Conservation (phyloP, 1,140 invertebrate species). For the Aricia agestis region DNA sequence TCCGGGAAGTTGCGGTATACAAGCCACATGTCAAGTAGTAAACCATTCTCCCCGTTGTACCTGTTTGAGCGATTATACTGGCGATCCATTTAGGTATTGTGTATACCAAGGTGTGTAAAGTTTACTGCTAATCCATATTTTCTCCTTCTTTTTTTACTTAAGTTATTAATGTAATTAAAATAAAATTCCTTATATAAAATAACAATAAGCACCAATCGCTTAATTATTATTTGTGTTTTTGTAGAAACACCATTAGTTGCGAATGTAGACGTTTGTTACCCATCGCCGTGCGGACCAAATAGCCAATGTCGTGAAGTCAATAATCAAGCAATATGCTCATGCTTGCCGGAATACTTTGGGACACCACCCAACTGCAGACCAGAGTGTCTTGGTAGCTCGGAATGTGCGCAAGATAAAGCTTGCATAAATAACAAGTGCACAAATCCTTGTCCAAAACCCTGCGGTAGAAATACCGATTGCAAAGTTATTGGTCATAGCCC, state of each 20-base stretch:
- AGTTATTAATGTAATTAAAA: too few relatives aligned
- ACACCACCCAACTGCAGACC: slow-evolving; percentile 78
- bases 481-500: slow-evolving; percentile 82
- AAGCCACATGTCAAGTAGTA: slow-evolving; percentile 82
- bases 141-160: too few relatives aligned
- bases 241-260: slow-evolving; percentile 44
- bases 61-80: slow-evolving; percentile 82
- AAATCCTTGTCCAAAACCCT: slow-evolving; percentile 80
- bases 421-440: slow-evolving; percentile 80
- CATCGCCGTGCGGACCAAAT: slow-evolving; percentile 81
- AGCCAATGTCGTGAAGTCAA: slow-evolving; percentile 78
- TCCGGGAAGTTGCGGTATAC: slow-evolving; percentile 78
- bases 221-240: slow-evolving; percentile 26
- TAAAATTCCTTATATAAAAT: too few relatives aligned
- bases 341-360: slow-evolving; percentile 78
- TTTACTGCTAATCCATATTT: not conserved
- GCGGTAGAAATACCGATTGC: slow-evolving; percentile 79
- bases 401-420: slow-evolving; percentile 78
- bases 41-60: slow-evolving; percentile 81
- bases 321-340: slow-evolving; percentile 79
- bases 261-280: slow-evolving; percentile 77
- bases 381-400: slow-evolving; percentile 79
- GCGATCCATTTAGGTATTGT: slow-evolving; percentile 84
- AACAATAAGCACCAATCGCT: too few relatives aligned
- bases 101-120: slow-evolving; percentile 60